These are phyloP conservation scores for Drosophila anomalata DNA, from an alignment of 2,888 invertebrate species.

Conservation along the genomic window DNA sequence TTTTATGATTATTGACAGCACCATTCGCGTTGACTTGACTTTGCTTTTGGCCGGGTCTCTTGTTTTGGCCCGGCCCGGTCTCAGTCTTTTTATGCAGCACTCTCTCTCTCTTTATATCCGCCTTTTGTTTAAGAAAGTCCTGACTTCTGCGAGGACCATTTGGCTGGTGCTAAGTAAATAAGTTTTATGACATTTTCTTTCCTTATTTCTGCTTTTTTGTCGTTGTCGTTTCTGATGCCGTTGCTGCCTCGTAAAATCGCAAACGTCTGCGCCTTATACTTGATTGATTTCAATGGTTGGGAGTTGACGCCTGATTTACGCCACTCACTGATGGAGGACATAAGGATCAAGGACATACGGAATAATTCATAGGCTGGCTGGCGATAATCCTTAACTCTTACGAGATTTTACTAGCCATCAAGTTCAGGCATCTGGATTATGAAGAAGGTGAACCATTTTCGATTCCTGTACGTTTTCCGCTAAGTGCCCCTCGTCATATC, in stretches of 20 bases:
- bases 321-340: constrained; percentile 23
- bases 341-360: constrained; percentile 17
- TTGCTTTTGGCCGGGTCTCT: constrained; percentile 26
- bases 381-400: constrained; percentile 4
- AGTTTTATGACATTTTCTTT: constrained; percentile 72
- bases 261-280: constrained; percentile 59
- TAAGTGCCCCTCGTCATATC: constrained; percentile 12
- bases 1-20: constrained; percentile 75
- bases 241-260: constrained; percentile 63
- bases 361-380: constrained; percentile 30
- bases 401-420: background rate
- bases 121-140: constrained; percentile 57
- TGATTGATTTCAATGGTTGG: constrained; percentile 71
- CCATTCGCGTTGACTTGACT: constrained; percentile 44
- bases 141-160: constrained; percentile 20
- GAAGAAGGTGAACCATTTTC: background rate
- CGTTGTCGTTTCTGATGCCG: constrained; percentile 37
- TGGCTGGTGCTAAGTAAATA: constrained; percentile 71
- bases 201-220: constrained; percentile 34
- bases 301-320: constrained; percentile 31
- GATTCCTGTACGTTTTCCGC: background rate
- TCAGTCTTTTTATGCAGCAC: constrained; percentile 39
- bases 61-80: constrained; percentile 8
- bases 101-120: constrained; percentile 55
- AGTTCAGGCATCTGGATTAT: background rate